Evolutionary conservation across 2,888 invertebrate genomes (phyloP).

Genomic region (Tethea ocularis): DNA sequence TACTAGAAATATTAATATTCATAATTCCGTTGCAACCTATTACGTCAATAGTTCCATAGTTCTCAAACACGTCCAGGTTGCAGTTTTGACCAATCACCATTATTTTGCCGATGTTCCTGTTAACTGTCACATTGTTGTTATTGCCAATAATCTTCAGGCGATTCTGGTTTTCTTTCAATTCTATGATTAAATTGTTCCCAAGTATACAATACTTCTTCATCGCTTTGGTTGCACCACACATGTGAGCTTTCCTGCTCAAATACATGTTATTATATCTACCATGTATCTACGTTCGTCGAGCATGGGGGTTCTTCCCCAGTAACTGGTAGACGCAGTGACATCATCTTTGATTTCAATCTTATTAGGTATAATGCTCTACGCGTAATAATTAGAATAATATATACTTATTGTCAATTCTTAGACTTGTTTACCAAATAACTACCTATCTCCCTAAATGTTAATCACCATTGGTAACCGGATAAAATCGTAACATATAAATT

Average conservation of each 20-base stretch:
- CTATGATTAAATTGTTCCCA: slow-evolving; percentile 49
- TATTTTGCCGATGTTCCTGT: slow-evolving; percentile 46
- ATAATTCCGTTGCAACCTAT: slow-evolving; percentile 30
- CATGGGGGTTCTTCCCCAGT: background rate
- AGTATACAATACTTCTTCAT: slow-evolving; percentile 51
- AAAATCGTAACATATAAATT: slow-evolving; percentile 29
- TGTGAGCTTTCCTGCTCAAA: background rate
- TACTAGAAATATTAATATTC: slow-evolving; percentile 13
- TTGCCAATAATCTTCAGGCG: slow-evolving; percentile 49
- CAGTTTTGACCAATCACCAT: slow-evolving; percentile 47
- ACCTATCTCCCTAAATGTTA: background rate
- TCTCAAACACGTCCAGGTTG: slow-evolving; percentile 42
- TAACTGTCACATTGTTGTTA: slow-evolving; percentile 49
- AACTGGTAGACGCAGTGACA: background rate
- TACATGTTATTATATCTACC: background rate
- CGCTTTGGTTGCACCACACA: background rate
- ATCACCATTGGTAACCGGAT: slow-evolving; percentile 3
- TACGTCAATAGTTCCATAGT: slow-evolving; percentile 44
- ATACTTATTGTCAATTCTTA: too few species aligned
- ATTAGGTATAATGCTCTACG: background rate
- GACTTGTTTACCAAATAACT: background rate
- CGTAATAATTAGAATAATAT: background rate
- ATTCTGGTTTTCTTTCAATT: slow-evolving; percentile 44
- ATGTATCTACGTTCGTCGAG: background rate
- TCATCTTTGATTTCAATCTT: background rate